Conservation (phyloP, 2,888 invertebrate species). For the Drosophila hawaiiensis region DNA sequence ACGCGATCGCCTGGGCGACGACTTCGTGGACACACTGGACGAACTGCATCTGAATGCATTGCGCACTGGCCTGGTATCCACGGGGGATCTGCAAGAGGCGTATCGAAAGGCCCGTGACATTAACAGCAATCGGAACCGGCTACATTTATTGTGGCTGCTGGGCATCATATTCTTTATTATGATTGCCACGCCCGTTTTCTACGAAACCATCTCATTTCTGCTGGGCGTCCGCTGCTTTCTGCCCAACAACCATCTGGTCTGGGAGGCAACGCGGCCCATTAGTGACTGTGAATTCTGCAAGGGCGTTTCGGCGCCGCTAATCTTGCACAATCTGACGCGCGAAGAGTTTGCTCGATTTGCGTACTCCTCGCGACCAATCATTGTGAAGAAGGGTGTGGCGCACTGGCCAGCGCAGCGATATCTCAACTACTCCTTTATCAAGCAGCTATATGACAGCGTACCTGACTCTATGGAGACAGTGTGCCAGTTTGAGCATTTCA, state of each 20-base stretch:
- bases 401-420: conserved; percentile 91
- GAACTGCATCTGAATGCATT: conserved; percentile 81
- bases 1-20: conserved; percentile 74
- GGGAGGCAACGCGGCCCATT: conserved; percentile 94
- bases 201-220: conserved; percentile 84
- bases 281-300: conserved; percentile 92
- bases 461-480: conserved; percentile 91
- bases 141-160: conserved; percentile 80
- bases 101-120: conserved; percentile 80
- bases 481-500: conserved; percentile 95
- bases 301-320: conserved; percentile 89
- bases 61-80: conserved; percentile 81
- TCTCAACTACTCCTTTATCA: conserved; percentile 89
- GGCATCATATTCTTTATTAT: conserved; percentile 83
- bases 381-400: conserved; percentile 90
- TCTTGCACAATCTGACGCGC: conserved; percentile 89
- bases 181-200: conserved; percentile 83
- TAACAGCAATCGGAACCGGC: conserved; percentile 70
- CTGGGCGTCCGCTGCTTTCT: conserved; percentile 90
- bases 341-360: conserved; percentile 90
- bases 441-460: conserved; percentile 89
- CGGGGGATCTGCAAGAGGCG: conserved; percentile 81
- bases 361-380: conserved; percentile 92
- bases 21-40: conserved; percentile 79
- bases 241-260: conserved; percentile 93